phyloP scores from a whole-genome alignment of 2,113 vertebrate genomes.

The Phoenicopterus ruber region DNA sequence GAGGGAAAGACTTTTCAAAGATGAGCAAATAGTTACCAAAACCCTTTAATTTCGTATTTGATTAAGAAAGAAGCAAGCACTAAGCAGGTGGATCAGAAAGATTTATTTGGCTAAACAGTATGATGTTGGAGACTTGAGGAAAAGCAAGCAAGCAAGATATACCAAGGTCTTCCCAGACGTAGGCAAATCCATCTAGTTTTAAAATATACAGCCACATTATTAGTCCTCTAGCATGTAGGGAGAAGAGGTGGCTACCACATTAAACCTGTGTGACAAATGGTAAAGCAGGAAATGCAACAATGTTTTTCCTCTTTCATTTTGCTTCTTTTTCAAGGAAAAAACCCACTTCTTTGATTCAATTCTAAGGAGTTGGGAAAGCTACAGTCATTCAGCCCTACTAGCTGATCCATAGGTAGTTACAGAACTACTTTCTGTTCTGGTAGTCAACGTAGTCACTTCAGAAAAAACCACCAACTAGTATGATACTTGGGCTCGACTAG shows the following conservation, averaged over 20 bases:
- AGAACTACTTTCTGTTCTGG: neutral
- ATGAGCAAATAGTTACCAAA: neutral
- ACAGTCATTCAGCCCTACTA: neutral
- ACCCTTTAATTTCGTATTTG: neutral
- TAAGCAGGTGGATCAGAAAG: neutral
- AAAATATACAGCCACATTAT: neutral
- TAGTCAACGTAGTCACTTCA: neutral
- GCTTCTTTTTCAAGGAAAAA: neutral
- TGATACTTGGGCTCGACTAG: neutral
- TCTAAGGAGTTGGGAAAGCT: neutral
- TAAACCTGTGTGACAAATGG: neutral
- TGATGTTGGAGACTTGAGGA: neutral
- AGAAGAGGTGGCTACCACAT: neutral
- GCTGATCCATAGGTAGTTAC: neutral
- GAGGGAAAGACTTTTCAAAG: neutral
- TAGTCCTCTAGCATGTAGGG: neutral
- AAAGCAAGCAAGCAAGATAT: neutral
- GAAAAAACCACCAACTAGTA: neutral
- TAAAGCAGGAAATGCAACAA: neutral
- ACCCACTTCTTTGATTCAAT: neutral
- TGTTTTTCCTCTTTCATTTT: neutral
- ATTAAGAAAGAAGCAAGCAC: neutral
- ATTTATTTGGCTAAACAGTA: neutral
- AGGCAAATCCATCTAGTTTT: neutral
- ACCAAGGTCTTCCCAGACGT: neutral